These are phyloP conservation scores for Pagetopsis macropterus DNA, from an alignment of 2,797 vertebrate genomes.

Conservation along the genomic window DNA sequence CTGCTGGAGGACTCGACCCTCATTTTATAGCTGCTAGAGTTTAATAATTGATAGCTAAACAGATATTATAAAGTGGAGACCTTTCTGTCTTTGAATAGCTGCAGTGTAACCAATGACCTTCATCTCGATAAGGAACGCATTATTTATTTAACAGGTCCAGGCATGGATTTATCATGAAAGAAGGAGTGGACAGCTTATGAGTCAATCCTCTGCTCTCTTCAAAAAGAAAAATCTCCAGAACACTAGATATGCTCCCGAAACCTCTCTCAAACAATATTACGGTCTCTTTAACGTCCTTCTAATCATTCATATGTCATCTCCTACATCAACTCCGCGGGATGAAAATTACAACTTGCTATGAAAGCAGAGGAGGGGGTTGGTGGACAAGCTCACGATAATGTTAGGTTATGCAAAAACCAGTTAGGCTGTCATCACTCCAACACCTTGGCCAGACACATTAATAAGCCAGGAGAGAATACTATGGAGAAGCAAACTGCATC, in stretches of 20 bases:
- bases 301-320: conserved; percentile 27
- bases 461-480: conserved; percentile 31
- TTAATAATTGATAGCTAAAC: conserved; percentile 74
- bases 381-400: conserved; percentile 41
- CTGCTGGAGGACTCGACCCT: conserved; percentile 55
- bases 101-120: conserved; percentile 44
- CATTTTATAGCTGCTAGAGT: conserved; percentile 53
- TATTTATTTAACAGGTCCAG: conserved; percentile 65
- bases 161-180: conserved; percentile 40
- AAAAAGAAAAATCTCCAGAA: neutral
- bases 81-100: conserved; percentile 63
- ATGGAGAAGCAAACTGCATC: conserved; percentile 31
- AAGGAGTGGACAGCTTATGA: conserved; percentile 1
- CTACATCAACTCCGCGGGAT: neutral
- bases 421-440: conserved; percentile 49
- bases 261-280: too few relatives aligned
- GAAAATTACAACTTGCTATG: conserved; percentile 28
- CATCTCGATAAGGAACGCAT: conserved; percentile 51
- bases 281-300: conserved; percentile 7
- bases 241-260: neutral
- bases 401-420: conserved; percentile 55
- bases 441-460: conserved; percentile 57
- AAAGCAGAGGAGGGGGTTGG: conserved; percentile 36
- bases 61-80: conserved; percentile 64
- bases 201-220: neutral